Conservation (phyloP, 2,113 vertebrate genomes). For the Alces alces region DNA sequence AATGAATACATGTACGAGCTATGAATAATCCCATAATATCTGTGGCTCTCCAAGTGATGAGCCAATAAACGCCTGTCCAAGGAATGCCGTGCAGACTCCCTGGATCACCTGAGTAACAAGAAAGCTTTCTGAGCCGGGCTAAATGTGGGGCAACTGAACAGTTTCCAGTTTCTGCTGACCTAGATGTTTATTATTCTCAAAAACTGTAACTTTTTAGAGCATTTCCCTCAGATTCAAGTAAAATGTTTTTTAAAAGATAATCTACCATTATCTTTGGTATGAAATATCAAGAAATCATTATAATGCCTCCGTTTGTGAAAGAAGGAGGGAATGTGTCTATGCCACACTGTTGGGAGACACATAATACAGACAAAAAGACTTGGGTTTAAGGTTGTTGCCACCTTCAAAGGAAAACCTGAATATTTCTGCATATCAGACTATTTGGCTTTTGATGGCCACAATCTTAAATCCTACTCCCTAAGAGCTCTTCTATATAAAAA, state of each 20-base stretch:
- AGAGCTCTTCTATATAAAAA: neutral
- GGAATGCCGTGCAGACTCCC: neutral
- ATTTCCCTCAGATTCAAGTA: neutral
- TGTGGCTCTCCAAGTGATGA: neutral
- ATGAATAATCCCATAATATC: neutral
- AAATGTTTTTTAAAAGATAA: neutral
- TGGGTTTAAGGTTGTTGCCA: neutral
- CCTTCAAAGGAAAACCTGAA: neutral
- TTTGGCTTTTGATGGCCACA: neutral
- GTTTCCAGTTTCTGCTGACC: neutral
- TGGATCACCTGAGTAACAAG: neutral
- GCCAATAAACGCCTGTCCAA: neutral
- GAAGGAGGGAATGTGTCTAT: too few species aligned
- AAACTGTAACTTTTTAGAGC: neutral
- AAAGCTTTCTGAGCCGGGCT: neutral
- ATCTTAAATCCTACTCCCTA: neutral
- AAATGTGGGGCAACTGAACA: neutral
- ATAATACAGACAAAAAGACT: neutral
- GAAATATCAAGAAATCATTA: neutral
- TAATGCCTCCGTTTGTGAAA: rapidly evolving
- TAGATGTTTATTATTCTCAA: neutral
- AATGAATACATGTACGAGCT: neutral
- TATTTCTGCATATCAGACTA: neutral
- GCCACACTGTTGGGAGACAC: neutral
- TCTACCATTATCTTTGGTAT: neutral